Conservation (phyloP, 2,113 vertebrate genomes). For the Xenotilapia caudafasciata region DNA sequence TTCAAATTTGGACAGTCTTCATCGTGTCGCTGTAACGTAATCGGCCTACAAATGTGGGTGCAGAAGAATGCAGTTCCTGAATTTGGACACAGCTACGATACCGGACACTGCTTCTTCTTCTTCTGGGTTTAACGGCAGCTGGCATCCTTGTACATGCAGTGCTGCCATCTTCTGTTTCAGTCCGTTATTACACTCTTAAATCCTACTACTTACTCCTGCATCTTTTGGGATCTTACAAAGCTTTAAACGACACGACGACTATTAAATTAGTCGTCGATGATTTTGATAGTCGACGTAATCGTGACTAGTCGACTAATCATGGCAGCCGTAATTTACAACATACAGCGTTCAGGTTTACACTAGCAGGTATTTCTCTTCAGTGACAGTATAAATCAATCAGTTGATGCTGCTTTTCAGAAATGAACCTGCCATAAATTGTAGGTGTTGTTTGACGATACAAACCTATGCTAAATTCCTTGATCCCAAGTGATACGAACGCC, state of each 20-base stretch:
- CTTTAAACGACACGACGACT: neutral
- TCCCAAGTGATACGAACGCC: neutral
- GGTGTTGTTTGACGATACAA: neutral
- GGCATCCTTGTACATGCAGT: neutral
- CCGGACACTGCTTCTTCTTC: neutral
- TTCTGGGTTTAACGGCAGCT: neutral
- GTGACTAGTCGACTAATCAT: neutral
- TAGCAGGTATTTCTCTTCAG: neutral
- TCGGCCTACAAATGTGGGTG: neutral
- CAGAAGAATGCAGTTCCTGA: neutral
- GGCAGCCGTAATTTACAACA: neutral
- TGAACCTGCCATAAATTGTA: neutral
- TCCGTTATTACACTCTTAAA: neutral
- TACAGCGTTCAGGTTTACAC: neutral
- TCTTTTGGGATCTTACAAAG: neutral
- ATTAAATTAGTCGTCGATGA: neutral
- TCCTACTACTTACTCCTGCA: neutral
- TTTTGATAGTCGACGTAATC: neutral
- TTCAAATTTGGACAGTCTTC: neutral
- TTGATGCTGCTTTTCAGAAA: neutral
- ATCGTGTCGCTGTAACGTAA: neutral
- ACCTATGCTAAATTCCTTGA: neutral
- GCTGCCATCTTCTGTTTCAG: neutral
- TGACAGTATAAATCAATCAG: neutral
- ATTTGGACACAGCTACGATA: neutral